Conservation (phyloP, 1,140 invertebrate genomes). For the Tetraneura akinire region DNA sequence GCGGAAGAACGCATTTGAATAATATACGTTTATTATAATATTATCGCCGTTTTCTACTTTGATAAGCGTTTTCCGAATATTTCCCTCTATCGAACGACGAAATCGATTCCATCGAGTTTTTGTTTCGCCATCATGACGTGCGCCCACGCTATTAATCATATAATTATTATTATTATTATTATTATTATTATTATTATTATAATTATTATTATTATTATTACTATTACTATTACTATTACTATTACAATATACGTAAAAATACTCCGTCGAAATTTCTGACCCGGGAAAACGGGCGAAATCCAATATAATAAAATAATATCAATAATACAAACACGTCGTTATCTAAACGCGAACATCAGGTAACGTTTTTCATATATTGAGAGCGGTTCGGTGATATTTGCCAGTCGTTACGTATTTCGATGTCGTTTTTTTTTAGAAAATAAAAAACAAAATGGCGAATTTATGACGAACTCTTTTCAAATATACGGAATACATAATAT, state of each 20-base stretch:
- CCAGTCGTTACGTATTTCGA: conserved; percentile 34
- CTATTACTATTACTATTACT: too few species aligned
- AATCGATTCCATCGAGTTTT: background rate
- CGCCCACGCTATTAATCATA: too few species aligned
- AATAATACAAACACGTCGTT: conserved; percentile 7
- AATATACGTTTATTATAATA: too few species aligned
- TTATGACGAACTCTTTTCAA: background rate
- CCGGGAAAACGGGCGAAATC: background rate
- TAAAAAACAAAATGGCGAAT: conserved; percentile 31
- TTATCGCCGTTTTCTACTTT: too few species aligned
- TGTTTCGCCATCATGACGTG: background rate
- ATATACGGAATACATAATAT: too few species aligned
- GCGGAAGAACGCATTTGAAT: too few species aligned
- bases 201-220: too few species aligned
- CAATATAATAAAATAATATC: background rate
- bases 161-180: too few species aligned
- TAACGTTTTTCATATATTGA: conserved; percentile 28
- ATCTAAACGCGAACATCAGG: conserved; percentile 24
- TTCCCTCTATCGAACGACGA: too few species aligned
- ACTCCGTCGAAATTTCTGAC: background rate
- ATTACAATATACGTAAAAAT: too few species aligned
- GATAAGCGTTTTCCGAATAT: too few species aligned
- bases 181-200: too few species aligned
- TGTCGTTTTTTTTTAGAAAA: background rate
- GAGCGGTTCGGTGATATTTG: conserved; percentile 1